These are phyloP conservation scores for Drosophila melanica DNA, from an alignment of 1,140 invertebrate genomes.

Conservation along the genomic window DNA sequence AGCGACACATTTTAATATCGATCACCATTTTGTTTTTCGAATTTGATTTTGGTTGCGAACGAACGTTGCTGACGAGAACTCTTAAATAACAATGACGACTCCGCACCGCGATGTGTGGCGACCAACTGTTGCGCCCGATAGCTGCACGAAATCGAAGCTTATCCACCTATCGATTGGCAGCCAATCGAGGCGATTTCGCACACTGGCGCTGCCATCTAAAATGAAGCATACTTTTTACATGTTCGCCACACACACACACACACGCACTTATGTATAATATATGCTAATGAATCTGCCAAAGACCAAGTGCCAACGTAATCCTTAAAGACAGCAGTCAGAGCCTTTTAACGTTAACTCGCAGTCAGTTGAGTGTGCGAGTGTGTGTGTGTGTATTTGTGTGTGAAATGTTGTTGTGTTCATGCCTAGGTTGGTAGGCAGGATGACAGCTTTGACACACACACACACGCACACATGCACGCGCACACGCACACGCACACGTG, in stretches of 20 bases:
- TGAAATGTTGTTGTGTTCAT: slow-evolving; percentile 14
- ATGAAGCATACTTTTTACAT: slow-evolving; percentile 77
- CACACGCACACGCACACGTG: too few species aligned
- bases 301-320: slow-evolving; percentile 45
- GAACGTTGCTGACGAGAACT: background rate
- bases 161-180: slow-evolving; percentile 37
- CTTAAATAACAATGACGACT: slow-evolving; percentile 29
- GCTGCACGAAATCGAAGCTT: slow-evolving; percentile 53
- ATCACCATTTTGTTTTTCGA: slow-evolving; percentile 83
- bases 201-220: slow-evolving; percentile 27
- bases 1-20: slow-evolving; percentile 87
- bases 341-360: slow-evolving; percentile 58
- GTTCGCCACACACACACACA: slow-evolving; percentile 1
- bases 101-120: slow-evolving; percentile 53
- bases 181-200: background rate
- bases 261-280: too few species aligned
- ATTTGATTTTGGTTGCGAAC: background rate
- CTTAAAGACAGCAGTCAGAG: slow-evolving; percentile 66
- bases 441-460: too few species aligned
- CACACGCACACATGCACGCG: too few species aligned
- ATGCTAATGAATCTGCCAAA: slow-evolving; percentile 72
- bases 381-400: background rate
- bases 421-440: background rate
- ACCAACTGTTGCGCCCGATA: slow-evolving; percentile 69
- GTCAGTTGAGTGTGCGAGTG: background rate